Conservation (phyloP, 1,140 invertebrate species). For the Apis laboriosa region DNA sequence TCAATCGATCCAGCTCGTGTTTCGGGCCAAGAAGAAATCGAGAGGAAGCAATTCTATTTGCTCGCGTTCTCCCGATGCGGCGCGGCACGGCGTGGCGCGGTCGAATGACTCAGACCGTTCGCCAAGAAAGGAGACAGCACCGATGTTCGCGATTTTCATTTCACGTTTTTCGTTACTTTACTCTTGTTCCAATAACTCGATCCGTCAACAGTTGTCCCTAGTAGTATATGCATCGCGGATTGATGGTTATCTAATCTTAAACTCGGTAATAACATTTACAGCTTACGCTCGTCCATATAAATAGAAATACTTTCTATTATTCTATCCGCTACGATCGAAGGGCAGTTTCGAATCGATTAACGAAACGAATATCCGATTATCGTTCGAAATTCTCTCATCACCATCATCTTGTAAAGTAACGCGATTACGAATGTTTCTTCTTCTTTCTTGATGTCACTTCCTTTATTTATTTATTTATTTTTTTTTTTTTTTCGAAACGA, state of each 20-base stretch:
- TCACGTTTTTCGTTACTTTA: too few relatives aligned
- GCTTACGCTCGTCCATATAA: constrained; percentile 1
- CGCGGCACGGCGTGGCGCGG: too few relatives aligned
- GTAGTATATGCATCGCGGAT: background rate
- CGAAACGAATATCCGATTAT: background rate
- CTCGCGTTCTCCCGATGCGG: constrained; percentile 25
- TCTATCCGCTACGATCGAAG: background rate
- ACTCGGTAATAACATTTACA: constrained; percentile 20
- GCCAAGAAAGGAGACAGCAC: constrained; percentile 65
- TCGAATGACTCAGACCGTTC: constrained; percentile 64
- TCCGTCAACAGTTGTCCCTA: too few relatives aligned
- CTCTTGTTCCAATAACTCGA: too few relatives aligned
- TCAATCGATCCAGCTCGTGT: background rate
- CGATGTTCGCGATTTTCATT: background rate
- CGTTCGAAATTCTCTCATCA: background rate
- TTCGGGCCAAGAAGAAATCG: background rate
- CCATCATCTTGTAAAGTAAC: background rate
- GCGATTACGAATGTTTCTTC: background rate
- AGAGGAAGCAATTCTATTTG: constrained; percentile 24
- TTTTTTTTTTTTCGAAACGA: too few relatives aligned
- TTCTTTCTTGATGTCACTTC: too few relatives aligned
- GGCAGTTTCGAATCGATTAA: background rate
- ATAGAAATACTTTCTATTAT: background rate
- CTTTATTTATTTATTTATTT: too few relatives aligned
- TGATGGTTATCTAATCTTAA: constrained; percentile 1